Percentiles rank a stretch among this genome's conserved stretches.
These are phyloP conservation scores for Oreocharis arfaki DNA, from an alignment of 2,113 vertebrate genomes.

Conservation along the genomic window DNA sequence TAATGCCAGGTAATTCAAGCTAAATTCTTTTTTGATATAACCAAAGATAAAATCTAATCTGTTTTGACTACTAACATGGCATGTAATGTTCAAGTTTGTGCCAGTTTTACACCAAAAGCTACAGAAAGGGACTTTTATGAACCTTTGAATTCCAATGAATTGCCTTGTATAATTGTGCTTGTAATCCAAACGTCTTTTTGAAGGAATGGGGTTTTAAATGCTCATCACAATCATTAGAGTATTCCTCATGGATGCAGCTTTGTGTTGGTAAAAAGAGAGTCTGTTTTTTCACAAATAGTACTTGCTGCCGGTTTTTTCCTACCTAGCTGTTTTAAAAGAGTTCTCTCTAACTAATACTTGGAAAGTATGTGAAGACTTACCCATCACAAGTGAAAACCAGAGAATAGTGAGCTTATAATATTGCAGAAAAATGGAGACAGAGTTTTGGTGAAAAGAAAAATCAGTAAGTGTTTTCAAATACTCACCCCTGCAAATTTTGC, in stretches of 20 bases:
- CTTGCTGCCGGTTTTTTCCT: neutral
- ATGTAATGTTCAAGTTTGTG: neutral
- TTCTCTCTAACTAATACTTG: neutral
- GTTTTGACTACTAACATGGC: neutral
- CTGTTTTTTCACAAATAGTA: neutral
- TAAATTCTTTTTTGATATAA: neutral
- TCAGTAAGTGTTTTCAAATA: neutral
- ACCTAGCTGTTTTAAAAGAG: neutral
- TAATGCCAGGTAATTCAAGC: neutral
- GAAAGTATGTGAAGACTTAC: neutral
- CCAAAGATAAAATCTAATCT: neutral
- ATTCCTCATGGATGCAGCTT: neutral
- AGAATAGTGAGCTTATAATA: neutral
- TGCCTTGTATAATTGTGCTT: neutral
- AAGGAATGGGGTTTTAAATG: neutral
- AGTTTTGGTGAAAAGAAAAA: neutral
- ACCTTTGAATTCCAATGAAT: neutral
- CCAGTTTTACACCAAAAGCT: neutral
- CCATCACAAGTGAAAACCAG: neutral
- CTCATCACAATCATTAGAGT: neutral
- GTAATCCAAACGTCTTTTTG: neutral
- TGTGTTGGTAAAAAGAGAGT: neutral
- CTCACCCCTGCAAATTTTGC: neutral
- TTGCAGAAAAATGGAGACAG: neutral
- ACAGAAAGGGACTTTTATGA: neutral